Evolutionary conservation across 2,888 invertebrate species (phyloP).

Genomic region (Caenorhabditis sp.): DNA sequence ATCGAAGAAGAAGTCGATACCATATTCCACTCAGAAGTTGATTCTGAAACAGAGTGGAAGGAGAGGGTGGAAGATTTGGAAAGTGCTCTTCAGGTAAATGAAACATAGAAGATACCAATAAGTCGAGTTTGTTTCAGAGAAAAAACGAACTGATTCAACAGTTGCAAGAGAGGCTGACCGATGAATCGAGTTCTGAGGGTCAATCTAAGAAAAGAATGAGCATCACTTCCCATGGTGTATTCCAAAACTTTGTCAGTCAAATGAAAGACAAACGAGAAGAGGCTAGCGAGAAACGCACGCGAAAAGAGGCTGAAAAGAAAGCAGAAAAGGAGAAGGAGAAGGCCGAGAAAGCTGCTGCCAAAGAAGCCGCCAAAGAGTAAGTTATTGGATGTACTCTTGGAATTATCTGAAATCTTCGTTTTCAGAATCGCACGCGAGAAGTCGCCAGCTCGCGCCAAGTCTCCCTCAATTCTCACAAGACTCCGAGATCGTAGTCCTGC

Average conservation of each 20-base stretch:
- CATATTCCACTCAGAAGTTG: conserved; percentile 48
- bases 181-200: conserved; percentile 59
- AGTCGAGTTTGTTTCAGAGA: too few relatives aligned
- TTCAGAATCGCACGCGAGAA: conserved; percentile 65
- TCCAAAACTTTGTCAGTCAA: conserved; percentile 71
- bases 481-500: conserved; percentile 74
- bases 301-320: conserved; percentile 67
- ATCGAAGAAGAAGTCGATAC: conserved; percentile 46
- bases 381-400: too few relatives aligned
- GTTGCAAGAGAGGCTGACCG: conserved; percentile 60
- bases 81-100: conserved; percentile 38
- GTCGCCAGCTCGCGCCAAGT: conserved; percentile 66
- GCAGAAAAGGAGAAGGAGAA: conserved; percentile 63
- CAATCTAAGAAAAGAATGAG: conserved; percentile 68
- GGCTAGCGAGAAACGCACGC: conserved; percentile 62
- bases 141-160: conserved; percentile 64
- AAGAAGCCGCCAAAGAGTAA: conserved; percentile 68
- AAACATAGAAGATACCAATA: background rate
- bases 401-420: background rate
- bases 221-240: conserved; percentile 62
- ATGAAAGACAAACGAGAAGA: conserved; percentile 66
- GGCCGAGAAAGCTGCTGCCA: conserved; percentile 64
- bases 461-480: conserved; percentile 72
- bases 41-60: conserved; percentile 51
- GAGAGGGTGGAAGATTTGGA: conserved; percentile 66